phyloP scores from a whole-genome alignment of 2,113 vertebrate species.

The Pimephales promelas region DNA sequence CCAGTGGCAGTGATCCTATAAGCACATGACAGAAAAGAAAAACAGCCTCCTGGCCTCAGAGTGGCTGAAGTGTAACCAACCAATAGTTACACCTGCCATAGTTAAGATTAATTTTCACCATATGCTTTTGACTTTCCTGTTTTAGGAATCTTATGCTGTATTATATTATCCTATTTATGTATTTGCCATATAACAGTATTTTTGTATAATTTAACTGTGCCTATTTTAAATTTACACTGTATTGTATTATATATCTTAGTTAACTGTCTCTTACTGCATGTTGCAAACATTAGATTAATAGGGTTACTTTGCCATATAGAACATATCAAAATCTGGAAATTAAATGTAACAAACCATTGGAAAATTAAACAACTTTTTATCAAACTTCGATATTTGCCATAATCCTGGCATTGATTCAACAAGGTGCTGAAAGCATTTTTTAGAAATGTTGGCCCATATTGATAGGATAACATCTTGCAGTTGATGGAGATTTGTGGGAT shows the following conservation, averaged over 20 bases:
- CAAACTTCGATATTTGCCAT: neutral
- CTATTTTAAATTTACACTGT: neutral
- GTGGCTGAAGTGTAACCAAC: neutral
- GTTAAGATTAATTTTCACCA: neutral
- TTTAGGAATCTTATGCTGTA: neutral
- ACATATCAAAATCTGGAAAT: neutral
- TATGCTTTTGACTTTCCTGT: neutral
- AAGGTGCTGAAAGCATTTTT: too few species aligned
- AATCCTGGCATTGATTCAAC: too few species aligned
- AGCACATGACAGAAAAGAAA: slow-evolving; percentile 6
- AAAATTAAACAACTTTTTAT: neutral
- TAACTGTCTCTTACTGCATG: too few species aligned
- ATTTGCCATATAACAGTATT: neutral
- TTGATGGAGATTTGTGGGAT: too few species aligned
- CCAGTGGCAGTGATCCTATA: slow-evolving; percentile 25
- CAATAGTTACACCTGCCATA: neutral
- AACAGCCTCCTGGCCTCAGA: neutral
- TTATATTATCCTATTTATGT: neutral
- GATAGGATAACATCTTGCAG: too few species aligned
- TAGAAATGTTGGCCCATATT: too few species aligned
- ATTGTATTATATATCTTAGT: neutral
- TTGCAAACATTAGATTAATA: too few species aligned
- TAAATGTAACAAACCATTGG: neutral
- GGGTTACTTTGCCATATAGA: too few species aligned
- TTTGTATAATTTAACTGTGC: too few species aligned